Evolutionary conservation across 2,888 invertebrate species (phyloP), one percentile per base, ranked within the genome.

Genomic region (Limenitis camilla): DNA sequence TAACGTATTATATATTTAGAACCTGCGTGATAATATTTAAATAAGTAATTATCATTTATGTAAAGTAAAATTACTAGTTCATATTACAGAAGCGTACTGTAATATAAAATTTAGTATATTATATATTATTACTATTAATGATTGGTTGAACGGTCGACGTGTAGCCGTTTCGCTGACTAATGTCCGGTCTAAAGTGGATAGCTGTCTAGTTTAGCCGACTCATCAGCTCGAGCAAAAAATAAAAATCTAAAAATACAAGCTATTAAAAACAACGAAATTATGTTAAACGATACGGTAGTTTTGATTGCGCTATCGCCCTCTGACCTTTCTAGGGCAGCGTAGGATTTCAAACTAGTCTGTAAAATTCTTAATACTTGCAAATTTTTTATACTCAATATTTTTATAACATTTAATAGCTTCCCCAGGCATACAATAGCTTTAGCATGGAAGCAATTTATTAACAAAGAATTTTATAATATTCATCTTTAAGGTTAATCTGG

Each of bases 121-220:
- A 19, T 42, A 62, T 63, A 65, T 62, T 59, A 64, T 59, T 56
- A 65, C 59, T 33, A 70, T 71, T 73, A 73, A 75, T 76, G 76
- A 71, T 61, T 49, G 63, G 52, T 40, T 58, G 57, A 50, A 56
- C 54, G 61, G 62, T 58, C 47, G 52, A 42, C 38, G 41, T 33
- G 44, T 50, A 31, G 55, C 49, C 55, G 55, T 59, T 74, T 72
- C 53, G 85, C 80, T 73, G 73, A 71, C 65, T 84, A 81, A 85
- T 66, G 65, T 85, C 85, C 85, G 82, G 67, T 59, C 61, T 62
- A 76, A 82, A 85, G 82, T 82, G 81, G 82, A 78, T 79, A 73
- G 76, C 65, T 58, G 69, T 63, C 63, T 61, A 52, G 62, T 67
- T 68, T 66, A 65, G 54, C 50, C 44, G 32, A 53, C 60, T 63